Evolutionary conservation across 2,113 vertebrate genomes (phyloP), one percentile per base, ranked within the genome.

Genomic region (Nesospiza acunhae): DNA sequence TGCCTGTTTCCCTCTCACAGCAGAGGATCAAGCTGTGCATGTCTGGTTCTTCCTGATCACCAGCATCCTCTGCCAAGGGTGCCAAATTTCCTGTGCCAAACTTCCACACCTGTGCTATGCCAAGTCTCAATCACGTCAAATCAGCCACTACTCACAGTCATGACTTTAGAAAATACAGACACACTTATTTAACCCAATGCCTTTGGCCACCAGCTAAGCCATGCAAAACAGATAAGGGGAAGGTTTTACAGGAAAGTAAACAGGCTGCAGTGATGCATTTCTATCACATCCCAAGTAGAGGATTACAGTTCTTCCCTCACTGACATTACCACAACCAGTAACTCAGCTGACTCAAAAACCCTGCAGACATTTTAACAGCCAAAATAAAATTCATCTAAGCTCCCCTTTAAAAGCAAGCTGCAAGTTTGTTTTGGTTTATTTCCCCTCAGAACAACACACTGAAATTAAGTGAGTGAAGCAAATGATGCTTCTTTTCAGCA

Each of bases 331-430:
- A 67, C 72, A 53, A 72, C 66, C 86, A 92, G 22, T 75, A 87
- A 96, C 35, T 84, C 80, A 49, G 76, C 50, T 87, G 91, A 95
- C 74, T 89, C 68, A 75, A 66, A 97, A 95, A 79, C 55, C 62
- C 80, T 66, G 42, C 24, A 69, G 83, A 66, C 83, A 66, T 75
- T 89, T 77, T 41, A 92, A 7, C 28, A 50, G 79, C 30, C 85
- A 79, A 88, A 89, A 35, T 19, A 93, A 78, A 92, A 93, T 64
- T 50, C n/a, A 72, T 74, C 56, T 17, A 69, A 58, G 80, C 31
- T 60, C 83, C n/a, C 14, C 76, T 56, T 75, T 63, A 52, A 91
- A 90, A 75, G 44, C 79, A 95, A 72, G 79, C 35, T 78, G 26
- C 49, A 39, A 74, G 47, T 53, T 84, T 74, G 66, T 53, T 82